Conservation (phyloP, 2,888 invertebrate genomes). For the Atrina japonica region DNA sequence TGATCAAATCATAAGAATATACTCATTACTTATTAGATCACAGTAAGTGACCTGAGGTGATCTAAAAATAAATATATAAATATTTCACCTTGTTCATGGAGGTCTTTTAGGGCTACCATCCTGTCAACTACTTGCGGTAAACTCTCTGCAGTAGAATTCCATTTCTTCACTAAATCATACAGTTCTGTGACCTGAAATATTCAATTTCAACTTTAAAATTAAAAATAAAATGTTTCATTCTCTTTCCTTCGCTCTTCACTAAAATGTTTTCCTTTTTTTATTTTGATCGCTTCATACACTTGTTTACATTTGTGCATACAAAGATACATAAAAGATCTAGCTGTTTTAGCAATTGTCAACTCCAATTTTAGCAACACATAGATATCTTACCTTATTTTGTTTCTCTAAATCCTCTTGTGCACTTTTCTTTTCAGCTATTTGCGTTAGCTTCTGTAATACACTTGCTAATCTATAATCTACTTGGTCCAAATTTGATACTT, state of each 20-base stretch:
- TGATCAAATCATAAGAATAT: too few species aligned
- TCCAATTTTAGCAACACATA: too few species aligned
- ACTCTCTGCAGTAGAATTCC: slow-evolving; percentile 90
- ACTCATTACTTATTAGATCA: not conserved
- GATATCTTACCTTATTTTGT: slow-evolving; percentile 79
- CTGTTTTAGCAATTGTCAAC: too few species aligned
- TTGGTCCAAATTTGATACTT: slow-evolving; percentile 90
- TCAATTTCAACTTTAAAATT: too few species aligned
- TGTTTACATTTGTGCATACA: too few species aligned
- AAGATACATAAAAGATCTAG: too few species aligned
- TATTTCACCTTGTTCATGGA: slow-evolving; percentile 92
- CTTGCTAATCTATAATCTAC: slow-evolving; percentile 90
- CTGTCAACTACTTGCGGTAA: slow-evolving; percentile 91
- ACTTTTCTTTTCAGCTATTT: slow-evolving; percentile 84
- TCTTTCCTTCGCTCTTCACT: too few species aligned
- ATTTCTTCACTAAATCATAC: slow-evolving; percentile 92
- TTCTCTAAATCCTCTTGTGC: slow-evolving; percentile 82
- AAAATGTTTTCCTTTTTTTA: too few species aligned
- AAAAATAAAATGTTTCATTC: too few species aligned
- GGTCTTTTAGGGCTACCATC: slow-evolving; percentile 90
- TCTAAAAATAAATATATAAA: not conserved
- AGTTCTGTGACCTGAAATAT: slow-evolving; percentile 87
- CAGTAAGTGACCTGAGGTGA: not conserved
- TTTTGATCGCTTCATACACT: too few species aligned
- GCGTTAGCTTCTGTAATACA: slow-evolving; percentile 89